Percentiles rank a stretch among this genome's conserved stretches.
phyloP scores from a whole-genome alignment of 1,140 invertebrate species.

The Bombus confusus region DNA sequence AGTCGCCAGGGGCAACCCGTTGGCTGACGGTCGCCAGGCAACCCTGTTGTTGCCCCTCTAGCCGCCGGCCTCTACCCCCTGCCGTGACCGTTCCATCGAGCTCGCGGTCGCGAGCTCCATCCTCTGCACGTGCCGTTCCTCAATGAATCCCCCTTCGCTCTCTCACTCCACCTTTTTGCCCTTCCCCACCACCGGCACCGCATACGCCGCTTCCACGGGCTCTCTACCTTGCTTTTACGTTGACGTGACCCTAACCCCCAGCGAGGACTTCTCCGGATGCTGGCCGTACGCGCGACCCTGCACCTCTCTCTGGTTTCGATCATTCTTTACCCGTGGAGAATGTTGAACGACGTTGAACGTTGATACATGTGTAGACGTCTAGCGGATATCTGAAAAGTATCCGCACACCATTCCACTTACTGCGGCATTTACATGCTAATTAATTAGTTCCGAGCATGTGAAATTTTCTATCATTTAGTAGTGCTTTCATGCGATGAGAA shows the following conservation, averaged over 20 bases:
- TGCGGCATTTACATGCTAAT: too few relatives aligned
- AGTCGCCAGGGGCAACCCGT: constrained; percentile 75
- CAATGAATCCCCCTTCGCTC: constrained; percentile 66
- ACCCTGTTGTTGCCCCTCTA: constrained; percentile 62
- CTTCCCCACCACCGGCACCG: not conserved
- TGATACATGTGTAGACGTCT: too few relatives aligned
- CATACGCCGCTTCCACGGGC: constrained; percentile 8
- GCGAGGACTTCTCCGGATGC: constrained; percentile 59
- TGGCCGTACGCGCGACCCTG: constrained; percentile 28
- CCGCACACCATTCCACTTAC: too few relatives aligned
- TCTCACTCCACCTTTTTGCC: not conserved
- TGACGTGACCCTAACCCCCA: constrained; percentile 69
- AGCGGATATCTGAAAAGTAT: too few relatives aligned
- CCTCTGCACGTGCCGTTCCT: constrained; percentile 73
- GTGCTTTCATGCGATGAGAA: too few relatives aligned
- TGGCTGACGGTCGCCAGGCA: constrained; percentile 71
- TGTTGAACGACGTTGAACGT: not conserved
- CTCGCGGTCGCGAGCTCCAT: constrained; percentile 50
- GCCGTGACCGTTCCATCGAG: constrained; percentile 38
- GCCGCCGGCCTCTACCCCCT: constrained; percentile 42
- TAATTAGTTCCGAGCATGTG: too few relatives aligned
- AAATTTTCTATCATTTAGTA: too few relatives aligned
- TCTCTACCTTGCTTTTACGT: constrained; percentile 49
- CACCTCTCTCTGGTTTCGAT: not conserved
- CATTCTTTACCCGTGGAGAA: not conserved